phyloP scores from a whole-genome alignment of 2,797 vertebrate genomes.

The Microchirus variegatus region DNA sequence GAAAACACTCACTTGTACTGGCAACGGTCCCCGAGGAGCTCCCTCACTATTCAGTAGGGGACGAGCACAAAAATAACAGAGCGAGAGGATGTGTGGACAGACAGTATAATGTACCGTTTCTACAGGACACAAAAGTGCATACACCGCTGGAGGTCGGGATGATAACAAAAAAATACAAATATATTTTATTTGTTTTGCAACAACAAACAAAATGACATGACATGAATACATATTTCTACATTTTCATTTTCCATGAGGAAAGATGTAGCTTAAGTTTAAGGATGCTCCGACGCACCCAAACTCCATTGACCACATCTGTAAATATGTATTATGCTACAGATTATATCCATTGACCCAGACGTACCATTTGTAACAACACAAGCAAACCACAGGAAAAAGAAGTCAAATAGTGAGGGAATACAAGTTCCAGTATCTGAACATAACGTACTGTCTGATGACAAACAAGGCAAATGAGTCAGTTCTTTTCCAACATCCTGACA shows the following conservation, averaged over 20 bases:
- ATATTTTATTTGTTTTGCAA: constrained; percentile 6
- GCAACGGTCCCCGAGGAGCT: constrained; percentile 28
- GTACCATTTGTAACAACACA: no score
- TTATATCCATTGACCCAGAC: no score
- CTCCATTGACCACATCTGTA: no score
- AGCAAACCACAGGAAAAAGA: neutral
- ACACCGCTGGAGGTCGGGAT: no score
- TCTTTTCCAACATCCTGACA: neutral
- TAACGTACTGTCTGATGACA: neutral
- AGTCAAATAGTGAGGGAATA: no score
- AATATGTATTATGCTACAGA: no score
- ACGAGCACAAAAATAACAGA: constrained; percentile 19
- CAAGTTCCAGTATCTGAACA: neutral
- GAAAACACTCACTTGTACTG: constrained; percentile 30
- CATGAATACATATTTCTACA: constrained; percentile 42
- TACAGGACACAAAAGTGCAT: no score
- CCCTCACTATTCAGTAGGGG: constrained; percentile 21
- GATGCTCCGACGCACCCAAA: constrained; percentile 7
- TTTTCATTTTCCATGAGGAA: constrained; percentile 32
- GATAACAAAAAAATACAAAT: constrained; percentile 6
- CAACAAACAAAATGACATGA: constrained; percentile 23
- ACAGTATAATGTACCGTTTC: neutral
- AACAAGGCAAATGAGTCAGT: neutral
- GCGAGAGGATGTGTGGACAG: neutral
- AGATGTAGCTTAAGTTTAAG: constrained; percentile 2